Evolutionary conservation across 30 jellyfish, hydroid and myxozoan species (phyloP).

Genomic region (Calvadosia cruxmelitensis): DNA sequence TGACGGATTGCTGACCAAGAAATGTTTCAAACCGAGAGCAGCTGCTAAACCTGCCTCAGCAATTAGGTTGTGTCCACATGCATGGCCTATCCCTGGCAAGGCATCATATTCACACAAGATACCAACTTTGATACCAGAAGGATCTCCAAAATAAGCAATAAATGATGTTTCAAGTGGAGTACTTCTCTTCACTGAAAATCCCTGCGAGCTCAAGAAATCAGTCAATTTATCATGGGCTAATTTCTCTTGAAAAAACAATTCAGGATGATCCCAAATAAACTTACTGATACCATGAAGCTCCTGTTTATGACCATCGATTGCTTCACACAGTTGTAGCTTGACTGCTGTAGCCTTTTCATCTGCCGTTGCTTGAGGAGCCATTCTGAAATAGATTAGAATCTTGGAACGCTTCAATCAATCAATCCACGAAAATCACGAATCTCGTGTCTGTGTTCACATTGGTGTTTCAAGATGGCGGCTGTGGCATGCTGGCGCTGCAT

Average conservation of each 20-base stretch:
- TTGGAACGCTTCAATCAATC: too few species aligned
- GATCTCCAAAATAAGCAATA: slow-evolving; percentile 59
- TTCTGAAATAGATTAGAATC: too few species aligned
- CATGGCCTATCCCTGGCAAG: slow-evolving; percentile 96
- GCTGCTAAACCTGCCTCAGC: slow-evolving; percentile 91
- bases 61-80: slow-evolving; percentile 88
- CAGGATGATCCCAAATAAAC: slow-evolving; percentile 70
- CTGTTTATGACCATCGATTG: too few species aligned
- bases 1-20: neutral
- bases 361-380: too few species aligned
- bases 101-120: slow-evolving; percentile 89
- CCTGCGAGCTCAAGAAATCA: slow-evolving; percentile 47
- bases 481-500: neutral
- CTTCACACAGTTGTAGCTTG: too few species aligned
- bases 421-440: too few species aligned
- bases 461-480: neutral
- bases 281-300: too few species aligned
- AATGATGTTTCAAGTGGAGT: slow-evolving; percentile 77
- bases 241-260: slow-evolving; percentile 60
- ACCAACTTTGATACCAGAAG: slow-evolving; percentile 65
- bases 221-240: slow-evolving; percentile 54
- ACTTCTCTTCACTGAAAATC: slow-evolving; percentile 46
- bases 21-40: slow-evolving; percentile 44
- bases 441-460: too few species aligned
- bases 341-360: too few species aligned